Conservation (phyloP, 1,140 invertebrate genomes). For the Drosophila busckii region DNA sequence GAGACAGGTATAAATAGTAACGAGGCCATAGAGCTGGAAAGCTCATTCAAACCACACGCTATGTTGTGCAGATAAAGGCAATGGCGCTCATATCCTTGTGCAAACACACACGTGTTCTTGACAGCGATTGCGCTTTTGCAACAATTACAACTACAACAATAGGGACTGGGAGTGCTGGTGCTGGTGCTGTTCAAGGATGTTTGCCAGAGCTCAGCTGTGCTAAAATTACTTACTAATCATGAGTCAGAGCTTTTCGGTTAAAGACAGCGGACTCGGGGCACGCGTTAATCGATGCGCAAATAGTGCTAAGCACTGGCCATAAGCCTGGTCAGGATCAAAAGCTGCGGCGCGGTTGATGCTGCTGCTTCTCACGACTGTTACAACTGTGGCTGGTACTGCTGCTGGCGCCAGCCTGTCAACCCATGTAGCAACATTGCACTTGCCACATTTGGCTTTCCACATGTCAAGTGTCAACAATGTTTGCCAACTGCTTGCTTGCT, state of each 20-base stretch:
- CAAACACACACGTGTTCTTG: constrained; percentile 74
- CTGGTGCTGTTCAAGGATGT: constrained; percentile 47
- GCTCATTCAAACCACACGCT: too few species aligned
- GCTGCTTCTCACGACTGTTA: constrained; percentile 49
- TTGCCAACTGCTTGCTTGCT: constrained; percentile 12
- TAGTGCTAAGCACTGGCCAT: background rate
- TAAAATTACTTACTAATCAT: background rate
- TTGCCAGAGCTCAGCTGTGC: constrained; percentile 32
- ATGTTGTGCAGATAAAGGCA: constrained; percentile 43
- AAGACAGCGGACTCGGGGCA: too few species aligned
- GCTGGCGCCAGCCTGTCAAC: constrained; percentile 32
- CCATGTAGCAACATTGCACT: constrained; percentile 2
- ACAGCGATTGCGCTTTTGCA: constrained; percentile 70
- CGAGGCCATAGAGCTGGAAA: too few species aligned
- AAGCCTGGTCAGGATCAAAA: constrained; percentile 31
- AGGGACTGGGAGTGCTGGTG: too few species aligned
- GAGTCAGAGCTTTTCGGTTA: too few species aligned
- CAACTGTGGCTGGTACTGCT: background rate
- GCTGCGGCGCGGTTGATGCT: constrained; percentile 15
- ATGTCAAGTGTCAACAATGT: constrained; percentile 26
- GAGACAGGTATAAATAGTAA: background rate
- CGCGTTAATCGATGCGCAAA: constrained; percentile 21
- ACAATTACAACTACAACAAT: constrained; percentile 47
- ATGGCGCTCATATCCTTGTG: constrained; percentile 65
- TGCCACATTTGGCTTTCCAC: constrained; percentile 13